Conservation (phyloP, 2,888 invertebrate genomes). For the Oscheius myriophilus region DNA sequence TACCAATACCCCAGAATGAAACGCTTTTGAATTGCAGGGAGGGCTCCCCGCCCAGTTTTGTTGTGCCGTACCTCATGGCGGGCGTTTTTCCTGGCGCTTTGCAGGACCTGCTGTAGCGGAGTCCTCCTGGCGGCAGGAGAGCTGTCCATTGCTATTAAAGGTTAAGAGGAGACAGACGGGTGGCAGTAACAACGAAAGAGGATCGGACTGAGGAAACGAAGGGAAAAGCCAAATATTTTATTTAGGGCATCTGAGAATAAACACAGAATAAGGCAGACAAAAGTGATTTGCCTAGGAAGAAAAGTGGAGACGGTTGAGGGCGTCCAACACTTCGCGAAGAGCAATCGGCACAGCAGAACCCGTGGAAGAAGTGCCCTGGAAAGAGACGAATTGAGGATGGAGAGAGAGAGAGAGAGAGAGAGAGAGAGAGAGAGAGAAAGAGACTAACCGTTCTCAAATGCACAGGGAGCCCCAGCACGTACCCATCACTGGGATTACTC, state of each 20-base stretch:
- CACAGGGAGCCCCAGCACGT: slow-evolving; percentile 11
- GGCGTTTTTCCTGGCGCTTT: not conserved
- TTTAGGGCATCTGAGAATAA: not conserved
- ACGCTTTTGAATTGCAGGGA: too few relatives aligned
- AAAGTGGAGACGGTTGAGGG: too few relatives aligned
- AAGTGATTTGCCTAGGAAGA: not conserved
- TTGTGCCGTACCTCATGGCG: not conserved
- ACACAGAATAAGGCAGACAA: not conserved
- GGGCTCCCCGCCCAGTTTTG: too few relatives aligned
- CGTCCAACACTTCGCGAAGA: too few relatives aligned
- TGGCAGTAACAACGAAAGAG: not conserved
- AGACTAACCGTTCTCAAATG: not conserved
- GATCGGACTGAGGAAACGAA: not conserved
- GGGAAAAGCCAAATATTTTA: not conserved
- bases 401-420: not conserved
- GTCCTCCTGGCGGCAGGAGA: too few relatives aligned
- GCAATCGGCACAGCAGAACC: not conserved
- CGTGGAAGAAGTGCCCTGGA: not conserved
- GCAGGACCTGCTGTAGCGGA: not conserved
- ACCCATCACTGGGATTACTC: slow-evolving; percentile 1
- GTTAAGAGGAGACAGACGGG: not conserved
- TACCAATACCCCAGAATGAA: too few relatives aligned
- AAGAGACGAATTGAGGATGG: not conserved
- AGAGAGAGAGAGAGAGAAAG: not conserved
- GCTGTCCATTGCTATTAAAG: too few relatives aligned